Evolutionary conservation across 2,113 vertebrate species (phyloP).

Genomic region (Raja brachyura): DNA sequence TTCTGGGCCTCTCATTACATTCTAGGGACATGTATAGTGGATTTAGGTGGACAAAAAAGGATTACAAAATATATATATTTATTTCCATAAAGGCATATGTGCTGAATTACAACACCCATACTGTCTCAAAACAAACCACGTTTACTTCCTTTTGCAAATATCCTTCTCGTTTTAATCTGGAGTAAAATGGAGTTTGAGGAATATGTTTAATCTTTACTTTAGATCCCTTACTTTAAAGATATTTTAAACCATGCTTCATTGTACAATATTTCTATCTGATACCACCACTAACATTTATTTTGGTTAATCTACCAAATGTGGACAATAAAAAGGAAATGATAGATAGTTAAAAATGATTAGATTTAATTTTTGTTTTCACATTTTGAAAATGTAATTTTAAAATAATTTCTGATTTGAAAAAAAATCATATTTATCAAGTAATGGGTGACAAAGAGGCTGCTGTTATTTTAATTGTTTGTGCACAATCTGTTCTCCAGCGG

Average conservation of each 20-base stretch:
- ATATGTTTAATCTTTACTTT: too few relatives aligned
- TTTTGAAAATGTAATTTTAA: slow-evolving; percentile 7
- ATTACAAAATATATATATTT: background rate
- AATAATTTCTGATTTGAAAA: background rate
- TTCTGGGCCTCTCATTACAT: background rate
- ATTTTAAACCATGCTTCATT: background rate
- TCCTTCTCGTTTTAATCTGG: background rate
- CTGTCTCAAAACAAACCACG: background rate
- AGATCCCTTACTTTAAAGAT: too few relatives aligned
- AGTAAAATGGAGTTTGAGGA: too few relatives aligned
- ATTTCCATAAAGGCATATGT: background rate
- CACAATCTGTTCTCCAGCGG: slow-evolving; percentile 42
- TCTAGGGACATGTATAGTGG: background rate
- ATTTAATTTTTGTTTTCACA: background rate
- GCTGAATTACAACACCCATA: background rate
- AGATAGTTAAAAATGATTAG: too few relatives aligned
- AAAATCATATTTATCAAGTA: background rate
- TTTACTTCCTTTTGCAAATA: background rate
- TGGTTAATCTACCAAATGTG: background rate
- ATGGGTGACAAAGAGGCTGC: slow-evolving; percentile 45
- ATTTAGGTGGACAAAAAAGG: background rate
- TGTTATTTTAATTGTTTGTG: slow-evolving; percentile 61
- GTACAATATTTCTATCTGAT: background rate
- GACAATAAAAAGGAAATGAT: background rate
- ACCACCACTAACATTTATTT: background rate